Conservation (phyloP, 2,888 invertebrate genomes). For the Miltochrista miniata region DNA sequence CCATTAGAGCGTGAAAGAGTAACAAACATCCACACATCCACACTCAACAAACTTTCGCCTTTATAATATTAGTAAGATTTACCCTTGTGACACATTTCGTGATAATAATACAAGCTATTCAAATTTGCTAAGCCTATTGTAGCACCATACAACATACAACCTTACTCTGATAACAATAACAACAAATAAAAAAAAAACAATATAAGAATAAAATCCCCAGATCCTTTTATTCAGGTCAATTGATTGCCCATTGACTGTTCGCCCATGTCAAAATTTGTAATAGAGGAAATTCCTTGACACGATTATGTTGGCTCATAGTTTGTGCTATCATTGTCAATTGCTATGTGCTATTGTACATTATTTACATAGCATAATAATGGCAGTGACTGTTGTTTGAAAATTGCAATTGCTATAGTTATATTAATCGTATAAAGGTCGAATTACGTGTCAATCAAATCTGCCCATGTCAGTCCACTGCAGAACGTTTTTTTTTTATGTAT, state of each 20-base stretch:
- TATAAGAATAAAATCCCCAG: slow-evolving; percentile 2
- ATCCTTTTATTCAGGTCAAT: slow-evolving; percentile 37
- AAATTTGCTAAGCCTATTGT: neutral
- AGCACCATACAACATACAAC: neutral
- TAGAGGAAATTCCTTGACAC: slow-evolving; percentile 70
- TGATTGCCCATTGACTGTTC: slow-evolving; percentile 40
- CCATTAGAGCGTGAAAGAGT: no score
- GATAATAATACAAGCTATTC: neutral
- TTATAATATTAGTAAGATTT: no score
- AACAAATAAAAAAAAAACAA: neutral
- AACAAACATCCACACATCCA: no score
- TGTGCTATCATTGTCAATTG: slow-evolving; percentile 46
- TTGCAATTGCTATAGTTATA: slow-evolving; percentile 8
- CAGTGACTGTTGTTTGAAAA: slow-evolving; percentile 17
- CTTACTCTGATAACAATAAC: neutral
- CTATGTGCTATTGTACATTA: slow-evolving; percentile 43
- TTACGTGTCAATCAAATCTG: no score
- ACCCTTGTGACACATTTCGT: no score
- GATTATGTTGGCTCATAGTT: slow-evolving; percentile 40
- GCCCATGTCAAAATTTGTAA: slow-evolving; percentile 57
- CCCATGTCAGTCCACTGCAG: no score
- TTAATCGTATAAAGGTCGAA: neutral
- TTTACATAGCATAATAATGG: slow-evolving; percentile 4
- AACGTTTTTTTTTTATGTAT: no score
- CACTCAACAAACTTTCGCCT: no score